Evolutionary conservation across 2,888 invertebrate species (phyloP).

Genomic region (Furcula furcula): DNA sequence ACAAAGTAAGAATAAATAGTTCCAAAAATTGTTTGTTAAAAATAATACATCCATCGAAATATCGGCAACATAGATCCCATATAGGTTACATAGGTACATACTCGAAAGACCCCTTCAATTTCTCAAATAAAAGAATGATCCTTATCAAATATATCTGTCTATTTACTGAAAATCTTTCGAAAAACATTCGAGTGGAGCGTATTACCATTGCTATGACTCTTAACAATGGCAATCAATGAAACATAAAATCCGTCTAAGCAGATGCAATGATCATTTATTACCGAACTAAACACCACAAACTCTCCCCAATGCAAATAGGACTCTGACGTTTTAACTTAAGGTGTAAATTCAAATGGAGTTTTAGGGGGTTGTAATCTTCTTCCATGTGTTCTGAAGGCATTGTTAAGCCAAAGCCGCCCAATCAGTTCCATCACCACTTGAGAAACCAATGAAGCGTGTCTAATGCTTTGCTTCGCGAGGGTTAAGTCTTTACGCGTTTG

Average conservation of each 20-base stretch:
- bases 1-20: too few relatives aligned
- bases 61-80: background rate
- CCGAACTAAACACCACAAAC: conserved; percentile 31
- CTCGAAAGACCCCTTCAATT: conserved; percentile 24
- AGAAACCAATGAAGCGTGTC: conserved; percentile 72
- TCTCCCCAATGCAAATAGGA: conserved; percentile 13
- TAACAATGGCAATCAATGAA: conserved; percentile 78
- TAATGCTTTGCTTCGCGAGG: conserved; percentile 65
- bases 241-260: conserved; percentile 74
- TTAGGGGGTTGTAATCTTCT: conserved; percentile 26
- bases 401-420: conserved; percentile 74
- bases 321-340: conserved; percentile 17
- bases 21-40: too few relatives aligned
- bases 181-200: conserved; percentile 43
- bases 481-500: conserved; percentile 72
- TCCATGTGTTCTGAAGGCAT: conserved; percentile 40
- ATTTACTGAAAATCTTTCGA: conserved; percentile 46
- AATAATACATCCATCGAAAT: too few relatives aligned
- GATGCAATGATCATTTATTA: conserved; percentile 56
- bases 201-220: conserved; percentile 50
- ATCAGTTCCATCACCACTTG: conserved; percentile 78
- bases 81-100: background rate
- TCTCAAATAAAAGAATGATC: conserved; percentile 27
- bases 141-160: conserved; percentile 65
- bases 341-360: conserved; percentile 7